A percentile compares a stretch with the other conserved stretches of the same genome.
phyloP scores from a whole-genome alignment of 2,797 vertebrate species.

The Channallabes apus region DNA sequence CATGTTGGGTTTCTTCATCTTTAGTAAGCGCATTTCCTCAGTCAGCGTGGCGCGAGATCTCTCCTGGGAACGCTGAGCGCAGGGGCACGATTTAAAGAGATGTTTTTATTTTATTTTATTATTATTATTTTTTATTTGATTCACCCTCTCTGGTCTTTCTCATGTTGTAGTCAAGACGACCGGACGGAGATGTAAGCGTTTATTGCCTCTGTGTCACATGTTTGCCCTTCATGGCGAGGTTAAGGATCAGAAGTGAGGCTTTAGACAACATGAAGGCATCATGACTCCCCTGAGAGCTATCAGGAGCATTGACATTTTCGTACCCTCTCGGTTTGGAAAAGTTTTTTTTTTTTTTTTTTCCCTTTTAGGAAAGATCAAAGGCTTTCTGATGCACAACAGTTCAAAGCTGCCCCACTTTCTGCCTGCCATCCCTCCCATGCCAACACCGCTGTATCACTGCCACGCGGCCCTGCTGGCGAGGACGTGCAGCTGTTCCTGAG shows the following conservation, averaged over 20 bases:
- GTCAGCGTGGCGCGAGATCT: neutral
- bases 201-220: neutral
- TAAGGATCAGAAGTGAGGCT: constrained; percentile 1
- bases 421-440: constrained; percentile 19
- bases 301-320: constrained; percentile 37
- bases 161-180: neutral
- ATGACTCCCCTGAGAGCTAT: constrained; percentile 29
- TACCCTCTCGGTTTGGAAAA: constrained; percentile 40
- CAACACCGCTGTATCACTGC: constrained; percentile 33
- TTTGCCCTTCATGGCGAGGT: neutral
- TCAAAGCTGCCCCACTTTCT: constrained; percentile 59
- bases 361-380: constrained; percentile 49
- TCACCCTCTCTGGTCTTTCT: neutral
- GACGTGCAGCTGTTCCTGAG: constrained; percentile 40
- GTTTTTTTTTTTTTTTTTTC: neutral
- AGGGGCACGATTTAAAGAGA: neutral
- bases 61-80: neutral
- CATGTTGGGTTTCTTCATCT: neutral
- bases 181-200: neutral
- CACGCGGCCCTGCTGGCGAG: constrained; percentile 42
- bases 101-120: neutral
- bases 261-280: constrained; percentile 3
- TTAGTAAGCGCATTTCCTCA: neutral
- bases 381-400: constrained; percentile 38
- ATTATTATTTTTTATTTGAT: neutral